phyloP scores from a whole-genome alignment of 2,113 vertebrate species.

The Myiopsitta monachus region DNA sequence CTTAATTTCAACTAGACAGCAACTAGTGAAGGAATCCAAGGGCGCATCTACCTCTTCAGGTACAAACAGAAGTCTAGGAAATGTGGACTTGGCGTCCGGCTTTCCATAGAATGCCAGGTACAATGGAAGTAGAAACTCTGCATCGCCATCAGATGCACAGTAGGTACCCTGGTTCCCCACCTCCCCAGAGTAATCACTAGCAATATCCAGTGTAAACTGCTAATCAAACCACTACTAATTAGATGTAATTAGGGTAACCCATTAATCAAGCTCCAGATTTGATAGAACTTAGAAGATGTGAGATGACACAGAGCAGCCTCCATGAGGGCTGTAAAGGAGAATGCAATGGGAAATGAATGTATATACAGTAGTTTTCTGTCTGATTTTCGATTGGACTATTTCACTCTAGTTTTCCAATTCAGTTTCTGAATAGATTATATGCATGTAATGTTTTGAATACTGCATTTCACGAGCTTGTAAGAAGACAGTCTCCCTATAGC shows the following conservation, averaged over 20 bases:
- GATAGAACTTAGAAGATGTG: background rate
- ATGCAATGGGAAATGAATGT: background rate
- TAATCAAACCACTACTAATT: background rate
- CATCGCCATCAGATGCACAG: background rate
- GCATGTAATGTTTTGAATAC: background rate
- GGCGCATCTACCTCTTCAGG: background rate
- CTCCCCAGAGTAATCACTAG: background rate
- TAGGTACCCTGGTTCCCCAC: background rate
- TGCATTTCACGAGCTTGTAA: background rate
- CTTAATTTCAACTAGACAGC: background rate
- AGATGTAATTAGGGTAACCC: background rate
- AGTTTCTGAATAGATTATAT: background rate
- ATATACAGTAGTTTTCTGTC: background rate
- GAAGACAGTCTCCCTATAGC: background rate
- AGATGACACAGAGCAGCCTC: background rate
- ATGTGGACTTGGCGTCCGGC: background rate
- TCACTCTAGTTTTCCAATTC: background rate
- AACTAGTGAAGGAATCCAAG: background rate
- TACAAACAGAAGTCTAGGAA: background rate
- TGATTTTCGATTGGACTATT: background rate
- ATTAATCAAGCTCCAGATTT: background rate
- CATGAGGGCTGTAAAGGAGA: background rate
- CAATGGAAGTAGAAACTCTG: background rate
- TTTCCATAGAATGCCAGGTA: background rate
- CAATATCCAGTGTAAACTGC: background rate